Evolutionary conservation across 2,797 vertebrate species (phyloP), one percentile per base, ranked within the genome.

Genomic region (Xenentodon cancila): DNA sequence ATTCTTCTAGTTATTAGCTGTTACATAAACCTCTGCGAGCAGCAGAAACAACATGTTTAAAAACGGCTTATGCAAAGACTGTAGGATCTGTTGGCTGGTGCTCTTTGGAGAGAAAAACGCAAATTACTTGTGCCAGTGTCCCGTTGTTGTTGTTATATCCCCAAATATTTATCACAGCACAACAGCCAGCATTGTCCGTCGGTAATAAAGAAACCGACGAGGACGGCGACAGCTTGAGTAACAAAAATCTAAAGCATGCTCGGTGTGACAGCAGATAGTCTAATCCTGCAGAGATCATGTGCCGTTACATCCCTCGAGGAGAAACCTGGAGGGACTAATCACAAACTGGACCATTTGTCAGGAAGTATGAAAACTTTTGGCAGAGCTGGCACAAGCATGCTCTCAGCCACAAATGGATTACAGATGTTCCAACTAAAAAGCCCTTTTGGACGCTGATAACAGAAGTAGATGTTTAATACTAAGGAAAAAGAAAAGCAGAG

Each of bases 341-440:
- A 82, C 76, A 79, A 86, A 84, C 75, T 87, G 80, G 73, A 85
- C 63, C 56, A 83, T 72, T 84, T 79, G 80, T 82, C 70, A 77
- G 78, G 79, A 88, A 85, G 84, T 87, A 80, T 64, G 82, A 89
- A 84, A 84, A 86, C 78, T 53, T 86, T 73, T 84, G 81, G 85
- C 86, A 82, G 64, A 64, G 78, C 65, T 80, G 83, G 72, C 76
- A 74, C 55, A 70, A 71, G 66, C 21, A 9, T 65, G 68, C 77
- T 71, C 79, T 66, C 59, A 44, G 79, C 89, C 88, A 81, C 86
- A 91, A 91, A 92, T 90, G 84, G 84, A 86, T 87, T 80, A 79
- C 90, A 91, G 87, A 90, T 91, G 89, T 88, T 84, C 53, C 40
- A 44, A 78, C 69, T 77, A 82, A 84, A 83, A 87, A 82, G 82